These are phyloP conservation scores for Tetragonisca angustula DNA, from an alignment of 2,888 invertebrate genomes.

Conservation along the genomic window DNA sequence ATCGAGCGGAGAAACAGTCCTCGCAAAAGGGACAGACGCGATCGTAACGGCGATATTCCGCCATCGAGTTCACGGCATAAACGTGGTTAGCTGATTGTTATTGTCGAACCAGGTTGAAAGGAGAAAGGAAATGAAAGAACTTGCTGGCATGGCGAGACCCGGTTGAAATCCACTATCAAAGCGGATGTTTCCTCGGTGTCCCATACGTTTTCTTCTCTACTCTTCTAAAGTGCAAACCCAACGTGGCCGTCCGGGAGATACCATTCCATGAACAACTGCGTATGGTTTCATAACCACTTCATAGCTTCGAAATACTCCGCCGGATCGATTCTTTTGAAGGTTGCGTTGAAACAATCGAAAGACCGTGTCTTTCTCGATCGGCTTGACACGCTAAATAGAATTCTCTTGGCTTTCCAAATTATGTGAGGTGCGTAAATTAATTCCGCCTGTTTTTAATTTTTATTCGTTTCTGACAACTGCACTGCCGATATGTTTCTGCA, in stretches of 20 bases:
- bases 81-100: slow-evolving; percentile 58
- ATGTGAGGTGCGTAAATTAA: not conserved
- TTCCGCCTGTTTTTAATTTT: not conserved
- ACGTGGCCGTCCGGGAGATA: slow-evolving; percentile 44
- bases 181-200: slow-evolving; percentile 76
- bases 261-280: slow-evolving; percentile 58
- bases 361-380: not conserved
- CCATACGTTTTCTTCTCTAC: slow-evolving; percentile 75
- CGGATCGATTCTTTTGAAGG: slow-evolving; percentile 47
- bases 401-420: not conserved
- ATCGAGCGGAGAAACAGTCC: slow-evolving; percentile 2
- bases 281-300: slow-evolving; percentile 67
- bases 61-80: slow-evolving; percentile 29
- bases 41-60: not conserved
- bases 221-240: slow-evolving; percentile 74
- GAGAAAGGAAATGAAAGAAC: slow-evolving; percentile 19
- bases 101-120: slow-evolving; percentile 45
- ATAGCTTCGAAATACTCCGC: slow-evolving; percentile 59
- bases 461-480: not conserved
- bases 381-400: not conserved
- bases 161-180: slow-evolving; percentile 76
- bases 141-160: slow-evolving; percentile 38
- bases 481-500: not conserved
- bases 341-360: not conserved
- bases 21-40: not conserved